Conservation (phyloP, 1,140 invertebrate species). For the Hypothenemus hampei region DNA sequence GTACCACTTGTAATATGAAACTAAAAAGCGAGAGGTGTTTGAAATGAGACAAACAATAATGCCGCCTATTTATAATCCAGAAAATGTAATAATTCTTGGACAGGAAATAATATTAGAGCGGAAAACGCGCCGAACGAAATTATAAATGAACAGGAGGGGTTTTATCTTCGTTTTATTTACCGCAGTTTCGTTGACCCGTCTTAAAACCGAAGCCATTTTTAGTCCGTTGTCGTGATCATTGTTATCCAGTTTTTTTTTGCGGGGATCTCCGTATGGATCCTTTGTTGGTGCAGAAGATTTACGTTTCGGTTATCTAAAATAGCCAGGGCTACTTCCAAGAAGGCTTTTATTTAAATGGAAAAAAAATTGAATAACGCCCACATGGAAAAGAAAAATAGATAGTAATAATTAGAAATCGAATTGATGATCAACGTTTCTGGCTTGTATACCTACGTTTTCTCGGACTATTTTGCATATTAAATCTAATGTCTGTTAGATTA, state of each 20-base stretch:
- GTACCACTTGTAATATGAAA: neutral
- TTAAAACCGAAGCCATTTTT: constrained; percentile 3
- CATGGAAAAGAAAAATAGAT: too few species aligned
- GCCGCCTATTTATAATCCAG: neutral
- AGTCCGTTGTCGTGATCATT: neutral
- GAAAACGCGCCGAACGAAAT: neutral
- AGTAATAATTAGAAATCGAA: too few species aligned
- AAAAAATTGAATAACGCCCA: too few species aligned
- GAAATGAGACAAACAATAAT: neutral
- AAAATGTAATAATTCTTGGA: neutral
- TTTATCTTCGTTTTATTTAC: constrained; percentile 13
- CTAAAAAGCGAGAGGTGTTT: neutral
- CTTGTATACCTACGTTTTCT: too few species aligned
- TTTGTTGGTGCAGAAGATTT: neutral
- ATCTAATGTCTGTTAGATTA: too few species aligned
- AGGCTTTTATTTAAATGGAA: neutral
- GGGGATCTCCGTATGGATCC: neutral
- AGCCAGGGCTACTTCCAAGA: neutral
- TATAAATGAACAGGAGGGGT: too few species aligned
- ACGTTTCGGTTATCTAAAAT: neutral
- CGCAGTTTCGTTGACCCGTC: constrained; percentile 15
- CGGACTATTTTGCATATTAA: too few species aligned
- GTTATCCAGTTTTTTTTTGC: constrained; percentile 6
- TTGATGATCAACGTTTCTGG: too few species aligned
- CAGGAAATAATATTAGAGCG: neutral